phyloP scores from a whole-genome alignment of 2,797 vertebrate species.

The Hemitrygon akajei region DNA sequence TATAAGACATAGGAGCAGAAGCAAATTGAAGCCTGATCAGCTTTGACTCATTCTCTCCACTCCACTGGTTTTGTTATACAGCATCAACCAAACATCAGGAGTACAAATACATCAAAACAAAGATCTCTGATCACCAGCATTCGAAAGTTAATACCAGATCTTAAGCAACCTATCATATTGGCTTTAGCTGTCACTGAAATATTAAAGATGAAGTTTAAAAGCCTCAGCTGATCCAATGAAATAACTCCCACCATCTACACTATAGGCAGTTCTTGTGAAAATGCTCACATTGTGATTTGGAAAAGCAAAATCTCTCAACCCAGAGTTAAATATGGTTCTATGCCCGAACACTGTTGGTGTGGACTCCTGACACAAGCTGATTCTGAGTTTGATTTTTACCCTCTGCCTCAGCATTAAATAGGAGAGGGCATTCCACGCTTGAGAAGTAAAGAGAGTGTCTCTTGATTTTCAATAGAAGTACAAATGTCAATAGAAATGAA shows the following conservation, averaged over 20 bases:
- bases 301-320: too few species aligned
- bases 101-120: background rate
- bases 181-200: background rate
- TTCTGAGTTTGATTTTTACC: background rate
- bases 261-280: background rate
- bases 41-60: background rate
- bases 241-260: background rate
- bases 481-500: background rate
- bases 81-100: too few species aligned
- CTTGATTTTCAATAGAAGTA: background rate
- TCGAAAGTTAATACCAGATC: background rate
- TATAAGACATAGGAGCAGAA: too few species aligned
- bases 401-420: background rate
- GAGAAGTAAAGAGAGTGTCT: too few species aligned
- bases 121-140: background rate
- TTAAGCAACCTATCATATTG: background rate
- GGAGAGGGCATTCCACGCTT: background rate
- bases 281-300: background rate
- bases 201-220: background rate
- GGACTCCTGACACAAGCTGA: background rate
- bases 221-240: background rate
- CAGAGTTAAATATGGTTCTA: background rate
- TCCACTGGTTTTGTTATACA: background rate
- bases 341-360: background rate
- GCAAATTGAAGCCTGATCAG: background rate